Evolutionary conservation across 1,140 invertebrate species (phyloP), one percentile per base, ranked within the genome.

Genomic region (Sycophaga agraensis): DNA sequence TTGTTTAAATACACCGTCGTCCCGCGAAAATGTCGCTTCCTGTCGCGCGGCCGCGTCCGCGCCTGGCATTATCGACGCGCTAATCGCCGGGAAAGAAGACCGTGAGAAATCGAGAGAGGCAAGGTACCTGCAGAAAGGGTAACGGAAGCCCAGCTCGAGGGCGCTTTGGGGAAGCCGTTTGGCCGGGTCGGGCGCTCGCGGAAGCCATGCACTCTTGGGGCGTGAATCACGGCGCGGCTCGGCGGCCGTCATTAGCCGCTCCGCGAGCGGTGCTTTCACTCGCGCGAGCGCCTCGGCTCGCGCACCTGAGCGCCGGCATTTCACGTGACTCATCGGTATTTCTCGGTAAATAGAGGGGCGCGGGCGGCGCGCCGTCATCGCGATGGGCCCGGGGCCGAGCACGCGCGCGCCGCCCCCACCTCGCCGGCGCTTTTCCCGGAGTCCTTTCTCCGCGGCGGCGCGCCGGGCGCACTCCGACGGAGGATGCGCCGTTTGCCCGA

Each of bases 141-240:
- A 37, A 37, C n/a, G 34, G 11, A 37, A 37, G 11, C 2, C 2
- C 34, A 14, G n/a, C 3, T 37, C 9, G 2, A 37, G n/a, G 9
- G 34, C 39, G 16, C 39, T 19, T 5, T n/a, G 35, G 16, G 35
- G 6, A n/a, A n/a, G n/a, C n/a, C n/a, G 35, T 5, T 12, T 9
- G 11, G 35, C 35, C 4, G 35, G 11, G 35, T 14, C 4, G 16
- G 35, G 11, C 35, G 35, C 3, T 12, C 11, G 16, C 40, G 40
- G 40, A n/a, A n/a, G n/a, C n/a, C n/a, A n/a, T 17, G 28, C 6
- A 34, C 19, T 37, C 45, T 37, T 57, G 28, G 31, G 42, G 46
- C 28, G 48, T 70, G 69, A 70, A 59, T 73, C 71, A 72, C 43
- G 5, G 1, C 11, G n/a, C n/a, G n/a, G n/a, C n/a, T n/a, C n/a